Evolutionary conservation across 2,113 vertebrate species (phyloP).

Genomic region (Tachycineta bicolor): DNA sequence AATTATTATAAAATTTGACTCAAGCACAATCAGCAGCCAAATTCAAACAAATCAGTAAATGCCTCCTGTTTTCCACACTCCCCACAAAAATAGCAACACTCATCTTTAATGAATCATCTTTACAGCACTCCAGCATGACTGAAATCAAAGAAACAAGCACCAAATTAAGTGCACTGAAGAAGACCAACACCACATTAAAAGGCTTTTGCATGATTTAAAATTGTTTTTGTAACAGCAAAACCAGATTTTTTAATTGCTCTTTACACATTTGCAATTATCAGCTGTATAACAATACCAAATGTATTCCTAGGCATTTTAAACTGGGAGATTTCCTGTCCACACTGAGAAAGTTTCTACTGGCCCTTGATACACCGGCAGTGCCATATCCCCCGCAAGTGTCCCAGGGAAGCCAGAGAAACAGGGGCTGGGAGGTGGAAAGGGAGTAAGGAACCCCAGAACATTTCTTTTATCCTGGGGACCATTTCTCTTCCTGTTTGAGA

Average conservation of each 20-base stretch:
- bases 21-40: neutral
- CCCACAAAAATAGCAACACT: neutral
- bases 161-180: neutral
- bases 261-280: neutral
- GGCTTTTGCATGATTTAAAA: neutral
- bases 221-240: neutral
- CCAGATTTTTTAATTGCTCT: neutral
- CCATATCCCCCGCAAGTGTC: neutral
- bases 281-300: neutral
- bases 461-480: neutral
- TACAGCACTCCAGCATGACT: neutral
- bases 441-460: neutral
- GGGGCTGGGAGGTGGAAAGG: neutral
- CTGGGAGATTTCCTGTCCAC: neutral
- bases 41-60: neutral
- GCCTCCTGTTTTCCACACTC: neutral
- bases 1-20: neutral
- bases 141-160: neutral
- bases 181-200: neutral
- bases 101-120: neutral
- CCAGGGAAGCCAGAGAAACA: neutral
- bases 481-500: neutral
- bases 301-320: neutral
- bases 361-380: rapidly evolving
- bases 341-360: neutral